Evolutionary conservation across 2,888 invertebrate genomes (phyloP).

Genomic region (Latrodectus elegans): DNA sequence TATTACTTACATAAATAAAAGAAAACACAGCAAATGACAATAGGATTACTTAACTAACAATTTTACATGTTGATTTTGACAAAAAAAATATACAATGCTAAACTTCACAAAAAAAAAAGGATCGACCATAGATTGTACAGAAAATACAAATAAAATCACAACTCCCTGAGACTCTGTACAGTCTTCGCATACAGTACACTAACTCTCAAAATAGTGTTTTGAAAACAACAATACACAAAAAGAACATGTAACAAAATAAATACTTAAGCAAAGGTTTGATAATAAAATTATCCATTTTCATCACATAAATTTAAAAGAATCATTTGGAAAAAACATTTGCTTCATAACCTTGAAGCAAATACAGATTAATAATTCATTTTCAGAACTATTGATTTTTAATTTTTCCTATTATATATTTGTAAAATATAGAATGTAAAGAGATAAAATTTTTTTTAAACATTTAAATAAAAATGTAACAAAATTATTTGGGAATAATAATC

Average conservation of each 20-base stretch:
- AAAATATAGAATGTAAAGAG: too few species aligned
- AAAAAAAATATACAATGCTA: background rate
- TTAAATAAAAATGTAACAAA: too few species aligned
- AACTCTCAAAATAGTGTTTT: conserved; percentile 7
- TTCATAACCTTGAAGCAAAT: too few species aligned
- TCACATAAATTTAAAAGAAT: background rate
- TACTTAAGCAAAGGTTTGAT: conserved; percentile 49
- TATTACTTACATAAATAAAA: too few species aligned
- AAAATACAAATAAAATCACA: conserved; percentile 20
- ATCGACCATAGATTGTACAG: conserved; percentile 39
- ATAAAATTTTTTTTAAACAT: too few species aligned
- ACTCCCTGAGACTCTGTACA: conserved; percentile 64
- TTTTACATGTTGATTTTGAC: too few species aligned
- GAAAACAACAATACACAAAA: conserved; percentile 25
- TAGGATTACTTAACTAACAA: too few species aligned
- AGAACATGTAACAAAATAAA: conserved; percentile 41
- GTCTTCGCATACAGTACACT: conserved; percentile 7
- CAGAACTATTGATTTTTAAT: too few species aligned
- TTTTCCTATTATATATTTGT: too few species aligned
- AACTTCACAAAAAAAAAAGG: background rate
- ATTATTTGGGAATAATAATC: too few species aligned
- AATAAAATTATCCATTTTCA: conserved; percentile 8
- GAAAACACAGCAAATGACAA: too few species aligned
- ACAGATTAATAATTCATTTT: too few species aligned
- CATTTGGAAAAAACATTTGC: background rate